Base-by-base conservation (phyloP, 1,140 invertebrate species). In the Proales similis region DNA sequence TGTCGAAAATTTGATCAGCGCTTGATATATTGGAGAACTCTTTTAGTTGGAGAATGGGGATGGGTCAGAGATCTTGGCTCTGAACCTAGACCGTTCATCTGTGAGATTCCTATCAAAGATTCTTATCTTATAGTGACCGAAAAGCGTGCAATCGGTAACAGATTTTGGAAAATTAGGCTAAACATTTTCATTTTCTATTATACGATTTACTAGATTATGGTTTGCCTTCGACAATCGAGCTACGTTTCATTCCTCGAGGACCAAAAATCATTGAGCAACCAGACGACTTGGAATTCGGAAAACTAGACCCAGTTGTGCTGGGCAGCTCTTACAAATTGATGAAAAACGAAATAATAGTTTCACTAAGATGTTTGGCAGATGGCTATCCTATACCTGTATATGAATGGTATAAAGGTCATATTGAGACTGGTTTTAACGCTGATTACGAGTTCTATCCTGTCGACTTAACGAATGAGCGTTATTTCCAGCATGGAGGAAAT, bases 381-480 rank as follows among this genome's bases (percentile, higher is more conserved):
- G 90, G 88, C 1, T 93, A 86, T 76, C 91, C 92, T 2, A 81
- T 86, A 11, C 88, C 90, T 0, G 84, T 82, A 4, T 97, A 95
- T 72, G 81, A 85, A 39, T 62, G 36, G 19, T 61, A 38, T 33
- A 26, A 39, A 29, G 48, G 47, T 30, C 38, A 39, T 27, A 30
- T 42, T 27, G 46, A 53, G 5, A 27, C 48, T 48, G 33, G 19
- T 46, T 38, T 63, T 11, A 30, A 65, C 68, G 88, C 92, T 78
- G 82, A 86, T 66, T 90, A 87, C 74, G 81, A 85, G 68, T 84
- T 87, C 68, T 85, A 88, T 70, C 79, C 79, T 27, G 70, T 87
- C 2, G 74, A 84, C 45, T 65, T 60, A 63, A 82, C 82, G 11
- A 79, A 72, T 38, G 22, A 30, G 36, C 27, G 47, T 27, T 65